Percentiles rank a stretch among this genome's conserved stretches.
phyloP scores from a whole-genome alignment of 2,113 vertebrate species.

The Brachirus orientalis region DNA sequence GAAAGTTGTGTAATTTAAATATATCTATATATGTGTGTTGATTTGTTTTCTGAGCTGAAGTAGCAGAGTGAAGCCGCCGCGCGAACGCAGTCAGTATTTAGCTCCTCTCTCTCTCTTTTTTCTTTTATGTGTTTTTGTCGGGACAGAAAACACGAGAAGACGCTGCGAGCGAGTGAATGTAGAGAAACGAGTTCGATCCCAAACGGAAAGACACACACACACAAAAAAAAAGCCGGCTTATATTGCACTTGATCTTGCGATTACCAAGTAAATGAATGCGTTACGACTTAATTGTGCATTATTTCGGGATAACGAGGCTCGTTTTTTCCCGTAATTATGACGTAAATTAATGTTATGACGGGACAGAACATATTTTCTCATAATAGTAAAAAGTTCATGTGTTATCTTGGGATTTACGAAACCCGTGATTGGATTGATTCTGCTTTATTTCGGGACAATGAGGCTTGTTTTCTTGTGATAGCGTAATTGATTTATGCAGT shows the following conservation, averaged over 20 bases:
- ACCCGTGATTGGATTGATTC: no score
- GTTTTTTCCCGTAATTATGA: no score
- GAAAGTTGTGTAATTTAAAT: conserved; percentile 43
- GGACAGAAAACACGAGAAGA: conserved; percentile 22
- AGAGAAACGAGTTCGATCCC: conserved; percentile 32
- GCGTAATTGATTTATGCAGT: no score
- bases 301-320: no score
- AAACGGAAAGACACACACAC: conserved; percentile 40
- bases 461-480: no score
- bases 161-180: conserved; percentile 57
- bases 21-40: not conserved
- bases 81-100: conserved; percentile 59
- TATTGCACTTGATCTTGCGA: conserved; percentile 43
- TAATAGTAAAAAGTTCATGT: no score
- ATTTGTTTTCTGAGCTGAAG: conserved; percentile 36
- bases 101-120: conserved; percentile 35
- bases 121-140: conserved; percentile 12
- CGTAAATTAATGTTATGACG: no score
- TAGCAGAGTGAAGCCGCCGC: conserved; percentile 35
- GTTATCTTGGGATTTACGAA: no score
- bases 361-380: no score
- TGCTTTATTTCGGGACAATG: no score
- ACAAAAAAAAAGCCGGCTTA: conserved; percentile 44
- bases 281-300: no score
- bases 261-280: no score